These are phyloP conservation scores for Clarias fuscus DNA, from an alignment of 2,797 vertebrate species.

Conservation along the genomic window DNA sequence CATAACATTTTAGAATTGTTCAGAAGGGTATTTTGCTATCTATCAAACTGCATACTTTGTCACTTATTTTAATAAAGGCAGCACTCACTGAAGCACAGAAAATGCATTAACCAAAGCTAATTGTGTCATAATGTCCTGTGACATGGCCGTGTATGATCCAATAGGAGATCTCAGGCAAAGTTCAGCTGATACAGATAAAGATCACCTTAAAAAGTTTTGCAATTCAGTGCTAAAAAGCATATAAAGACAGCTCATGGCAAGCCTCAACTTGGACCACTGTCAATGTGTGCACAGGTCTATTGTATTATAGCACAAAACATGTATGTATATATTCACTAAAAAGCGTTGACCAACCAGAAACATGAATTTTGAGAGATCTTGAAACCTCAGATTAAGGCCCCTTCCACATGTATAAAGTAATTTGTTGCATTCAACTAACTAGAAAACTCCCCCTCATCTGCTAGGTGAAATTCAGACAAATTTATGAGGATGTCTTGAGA, in stretches of 20 bases:
- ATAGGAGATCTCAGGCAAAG: background rate
- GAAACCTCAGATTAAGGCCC: background rate
- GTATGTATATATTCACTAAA: background rate
- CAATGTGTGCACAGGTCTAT: conserved; percentile 9
- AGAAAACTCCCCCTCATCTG: background rate
- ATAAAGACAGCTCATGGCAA: background rate
- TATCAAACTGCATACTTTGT: background rate
- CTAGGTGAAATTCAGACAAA: no score
- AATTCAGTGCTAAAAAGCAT: background rate
- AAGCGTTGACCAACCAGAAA: background rate
- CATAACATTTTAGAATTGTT: background rate
- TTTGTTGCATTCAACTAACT: background rate
- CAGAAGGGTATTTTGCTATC: background rate
- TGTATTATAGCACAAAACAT: background rate
- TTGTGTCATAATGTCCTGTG: background rate
- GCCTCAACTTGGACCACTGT: conserved; percentile 13
- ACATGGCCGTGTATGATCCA: background rate
- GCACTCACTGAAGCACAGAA: background rate
- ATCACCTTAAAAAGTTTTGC: no score
- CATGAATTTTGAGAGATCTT: background rate
- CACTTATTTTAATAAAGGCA: background rate
- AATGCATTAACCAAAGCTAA: background rate
- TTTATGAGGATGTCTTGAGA: background rate
- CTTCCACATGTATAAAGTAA: background rate
- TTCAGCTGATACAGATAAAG: background rate